Evolutionary conservation across 2,797 vertebrate species (phyloP), one percentile per base, ranked within the genome.

Genomic region (Eutrigla gurnardus): DNA sequence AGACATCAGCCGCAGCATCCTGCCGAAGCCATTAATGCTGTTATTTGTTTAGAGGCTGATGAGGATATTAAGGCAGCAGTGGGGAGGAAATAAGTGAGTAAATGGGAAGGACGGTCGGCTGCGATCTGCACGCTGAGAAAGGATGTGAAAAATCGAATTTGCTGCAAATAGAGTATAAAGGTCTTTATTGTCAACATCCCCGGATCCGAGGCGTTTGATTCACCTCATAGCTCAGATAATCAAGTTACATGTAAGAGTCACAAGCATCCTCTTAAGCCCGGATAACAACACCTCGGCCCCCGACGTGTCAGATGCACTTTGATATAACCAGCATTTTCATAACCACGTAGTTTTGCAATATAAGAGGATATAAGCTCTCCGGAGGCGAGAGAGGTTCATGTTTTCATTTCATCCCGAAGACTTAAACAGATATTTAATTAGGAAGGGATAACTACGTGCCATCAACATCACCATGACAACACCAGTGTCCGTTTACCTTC

Each of bases 11-110:
- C 2, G n/a, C 55, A 15, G 59, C 75, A 57, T 75, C 72, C 25
- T 47, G 69, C 69, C 4, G 1, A 65, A 75, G 5, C 68, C 45
- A 65, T 70, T 71, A 73, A 53, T 12, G 63, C 32, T 47, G 53
- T 35, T 75, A 49, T 79, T 79, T 78, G 78, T 82, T 80, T 13
- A 59, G 67, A 75, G 32, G 75, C 68, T 82, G 83, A 86, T 78
- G 86, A 83, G 75, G 73, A 70, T 57, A 75, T 84, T 69, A 80
- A 67, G 25, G 58, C 43, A 67, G 64, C 77, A 60, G 72, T 25
- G 37, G 49, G 77, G 71, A 73, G 70, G 74, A 88, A 82, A 82
- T 70, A 47, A 53, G 55, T n/a, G 49, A 2, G 59, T 52, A 74
- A 80, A 83, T 70, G 80, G 79, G 82, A 76, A 63, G 70, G 66